Evolutionary conservation across 2,888 invertebrate genomes (phyloP), one percentile per base, ranked within the genome.

Genomic region (Poecilus cupreus): DNA sequence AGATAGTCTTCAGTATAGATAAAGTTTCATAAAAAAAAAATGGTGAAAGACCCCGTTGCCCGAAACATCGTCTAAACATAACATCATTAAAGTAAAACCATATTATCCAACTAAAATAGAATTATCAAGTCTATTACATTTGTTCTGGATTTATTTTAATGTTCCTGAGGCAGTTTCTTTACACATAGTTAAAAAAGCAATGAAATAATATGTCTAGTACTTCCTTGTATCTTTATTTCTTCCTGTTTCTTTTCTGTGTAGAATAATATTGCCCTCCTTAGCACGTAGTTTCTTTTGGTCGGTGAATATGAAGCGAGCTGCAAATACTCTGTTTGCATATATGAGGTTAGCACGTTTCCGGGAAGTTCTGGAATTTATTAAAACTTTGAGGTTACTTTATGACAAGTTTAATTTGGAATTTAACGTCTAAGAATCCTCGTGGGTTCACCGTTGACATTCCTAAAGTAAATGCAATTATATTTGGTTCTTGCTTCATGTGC

Each of bases 321-420:
- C 64, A 68, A 68, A 68, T 37, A 68, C 37, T 13, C 32, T 68
- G 64, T 68, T 68, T 68, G 64, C 37, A 64, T 64, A 64, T 64
- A 64, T 64, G 64, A 68, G 64, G 64, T 68, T 68, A 37, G 64
- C 39, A 20, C 64, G 64, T 68, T 75, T 70, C 18, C 54, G 51
- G 64, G 37, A 68, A 68, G 64, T 68, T 68, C 64, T 16, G 64
- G 64, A 68, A 77, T 77, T 37, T 77, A 60, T 77, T 77, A 60
- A 60, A 77, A 77, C 57, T 77, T 77, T 22, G 39, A 22, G 64
- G 32, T 77, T 24, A 32, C 51, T 76, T 76, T 60, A 39, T 76
- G 76, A 77, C 76, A 77, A 57, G 76, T 77, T 77, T 60, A 57
- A 77, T 77, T 77, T 60, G 20, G 60, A 60, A 20, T 60, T 37